These are phyloP conservation scores for Monomorium pharaonis DNA, from an alignment of 1,140 invertebrate species.

Conservation along the genomic window DNA sequence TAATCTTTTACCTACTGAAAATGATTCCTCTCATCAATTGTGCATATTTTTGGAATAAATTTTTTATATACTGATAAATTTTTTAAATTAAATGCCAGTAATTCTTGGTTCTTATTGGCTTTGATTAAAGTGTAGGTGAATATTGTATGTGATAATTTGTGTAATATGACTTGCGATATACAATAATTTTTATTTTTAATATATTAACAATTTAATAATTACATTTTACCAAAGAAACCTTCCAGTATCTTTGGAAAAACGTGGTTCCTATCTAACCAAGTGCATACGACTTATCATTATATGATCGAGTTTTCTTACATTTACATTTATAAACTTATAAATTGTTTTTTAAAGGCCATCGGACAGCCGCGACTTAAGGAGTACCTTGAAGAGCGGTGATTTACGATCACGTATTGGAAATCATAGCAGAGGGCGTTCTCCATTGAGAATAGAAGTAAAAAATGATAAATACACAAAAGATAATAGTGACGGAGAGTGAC, in stretches of 20 bases:
- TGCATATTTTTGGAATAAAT: background rate
- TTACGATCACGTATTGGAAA: constrained; percentile 79
- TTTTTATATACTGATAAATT: background rate
- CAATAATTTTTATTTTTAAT: background rate
- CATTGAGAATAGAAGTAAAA: constrained; percentile 82
- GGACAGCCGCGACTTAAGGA: constrained; percentile 72
- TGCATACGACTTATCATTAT: background rate
- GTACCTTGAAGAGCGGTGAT: constrained; percentile 73
- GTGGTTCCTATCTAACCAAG: background rate
- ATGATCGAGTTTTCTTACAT: background rate
- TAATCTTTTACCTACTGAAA: background rate
- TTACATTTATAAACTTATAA: background rate
- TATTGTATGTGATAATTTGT: background rate
- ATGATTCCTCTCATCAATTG: background rate
- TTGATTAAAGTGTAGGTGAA: background rate
- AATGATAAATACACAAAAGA: constrained; percentile 80
- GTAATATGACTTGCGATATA: background rate
- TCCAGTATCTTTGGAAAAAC: background rate
- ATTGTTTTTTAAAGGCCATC: constrained; percentile 67
- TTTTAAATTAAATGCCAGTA: background rate
- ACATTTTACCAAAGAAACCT: no score
- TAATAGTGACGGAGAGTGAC: constrained; percentile 73
- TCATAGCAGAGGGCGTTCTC: constrained; percentile 78
- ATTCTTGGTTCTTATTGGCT: background rate
- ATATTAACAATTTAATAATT: no score